Conservation (phyloP, 2,888 invertebrate genomes). For the Acleris sparsana region DNA sequence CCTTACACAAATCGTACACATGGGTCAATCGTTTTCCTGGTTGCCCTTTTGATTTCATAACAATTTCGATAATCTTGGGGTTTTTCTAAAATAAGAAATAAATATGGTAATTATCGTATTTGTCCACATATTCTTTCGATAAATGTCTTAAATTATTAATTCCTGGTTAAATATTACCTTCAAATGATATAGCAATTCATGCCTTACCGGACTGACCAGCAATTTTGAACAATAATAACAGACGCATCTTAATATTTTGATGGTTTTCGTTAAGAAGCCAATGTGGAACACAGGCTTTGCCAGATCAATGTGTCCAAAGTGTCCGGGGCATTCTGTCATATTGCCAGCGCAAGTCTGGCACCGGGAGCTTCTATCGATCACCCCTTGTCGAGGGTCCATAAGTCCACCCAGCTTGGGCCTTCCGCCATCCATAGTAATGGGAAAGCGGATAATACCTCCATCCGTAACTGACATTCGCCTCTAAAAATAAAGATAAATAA, state of each 20-base stretch:
- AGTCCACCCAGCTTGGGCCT: conserved; percentile 98
- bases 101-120: no score
- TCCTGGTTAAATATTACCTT: no score
- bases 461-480: conserved; percentile 99
- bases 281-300: conserved; percentile 99
- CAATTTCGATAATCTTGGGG: conserved; percentile 96
- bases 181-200: no score
- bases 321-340: conserved; percentile 99
- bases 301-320: conserved; percentile 99
- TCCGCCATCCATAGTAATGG: conserved; percentile 99
- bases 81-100: conserved; percentile 84
- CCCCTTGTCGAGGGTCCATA: conserved; percentile 99
- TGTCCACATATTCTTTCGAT: no score
- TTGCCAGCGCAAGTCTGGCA: conserved; percentile 99
- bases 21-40: conserved; percentile 96
- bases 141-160: no score
- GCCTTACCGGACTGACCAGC: conserved; percentile 94
- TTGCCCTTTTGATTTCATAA: conserved; percentile 98
- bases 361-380: conserved; percentile 95
- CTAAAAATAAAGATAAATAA: conserved; percentile 77
- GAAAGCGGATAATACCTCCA: conserved; percentile 97
- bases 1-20: conserved; percentile 99
- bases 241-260: conserved; percentile 98
- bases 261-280: conserved; percentile 98
- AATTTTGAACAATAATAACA: conserved; percentile 99